Evolutionary conservation across 2,113 vertebrate genomes (phyloP), one percentile per base, ranked within the genome.

Genomic region (Rostratula benghalensis): DNA sequence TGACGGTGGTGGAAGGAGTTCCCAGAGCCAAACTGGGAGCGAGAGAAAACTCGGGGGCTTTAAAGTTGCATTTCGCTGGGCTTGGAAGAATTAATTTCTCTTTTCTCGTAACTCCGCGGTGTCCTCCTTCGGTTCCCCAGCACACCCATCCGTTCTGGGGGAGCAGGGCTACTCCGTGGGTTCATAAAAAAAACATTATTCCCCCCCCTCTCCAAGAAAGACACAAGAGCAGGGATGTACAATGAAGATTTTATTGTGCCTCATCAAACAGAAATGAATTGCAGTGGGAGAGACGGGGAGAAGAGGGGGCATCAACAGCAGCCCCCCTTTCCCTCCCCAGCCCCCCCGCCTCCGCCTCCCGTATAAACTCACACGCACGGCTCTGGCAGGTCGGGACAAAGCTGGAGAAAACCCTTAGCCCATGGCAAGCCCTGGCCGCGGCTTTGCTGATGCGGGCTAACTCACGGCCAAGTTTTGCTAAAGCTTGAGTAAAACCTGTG

Each of bases 241-340:
- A 8, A 8, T 28, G 85, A 56, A 79, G 83, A 65, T 83, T 94
- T 94, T 95, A 94, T 93, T 94, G 79, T 65, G 67, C 50, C 46
- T 94, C 73, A 45, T 80, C 90, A 77, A 86, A 83, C 63, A 94
- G 67, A 77, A 90, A 83, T 27, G 31, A 80, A 83, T 53, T 65
- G 61, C 85, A 5, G 53, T 7, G 39, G 67, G n/a, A 90, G 39
- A 71, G 83, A 63, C 51, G 54, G 41, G 59, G 27, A 19, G 65
- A n/a, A 69, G 50, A 23, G 23, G 53, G 78, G 11, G 35, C 60
- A 64, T 35, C 27, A 83, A 2, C 17, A 65, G 60, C 14, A 64
- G 20, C 31, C 22, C 37, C 24, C 15, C n/a, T n/a, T n/a, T n/a
- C n/a, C n/a, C n/a, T n/a, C n/a, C n/a, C n/a, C n/a, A n/a, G n/a